A percentile compares a stretch with the other conserved stretches of the same genome.
phyloP scores from a whole-genome alignment of 1,140 invertebrate genomes.

The Lithobius niger region DNA sequence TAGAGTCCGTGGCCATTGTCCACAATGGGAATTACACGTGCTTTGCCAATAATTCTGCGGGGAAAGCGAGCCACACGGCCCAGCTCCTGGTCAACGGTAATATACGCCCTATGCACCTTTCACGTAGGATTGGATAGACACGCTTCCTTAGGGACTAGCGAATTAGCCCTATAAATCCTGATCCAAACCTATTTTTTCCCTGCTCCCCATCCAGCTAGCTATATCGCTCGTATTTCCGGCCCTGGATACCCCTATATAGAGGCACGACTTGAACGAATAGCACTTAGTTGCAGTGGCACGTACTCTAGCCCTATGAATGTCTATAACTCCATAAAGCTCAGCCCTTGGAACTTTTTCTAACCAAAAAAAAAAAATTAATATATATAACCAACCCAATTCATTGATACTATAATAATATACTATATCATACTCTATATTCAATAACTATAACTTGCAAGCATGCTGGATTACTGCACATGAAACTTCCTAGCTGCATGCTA shows the following conservation, averaged over 20 bases:
- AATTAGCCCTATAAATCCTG: slow-evolving; percentile 9
- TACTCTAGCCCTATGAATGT: neutral
- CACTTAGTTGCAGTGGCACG: slow-evolving; percentile 9
- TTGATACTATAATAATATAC: neutral
- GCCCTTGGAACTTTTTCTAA: neutral
- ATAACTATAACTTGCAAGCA: neutral
- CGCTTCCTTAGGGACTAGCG: slow-evolving; percentile 16
- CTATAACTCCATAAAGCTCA: neutral
- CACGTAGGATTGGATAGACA: slow-evolving; percentile 8
- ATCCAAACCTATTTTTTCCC: neutral
- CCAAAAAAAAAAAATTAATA: neutral
- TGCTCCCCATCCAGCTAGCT: neutral
- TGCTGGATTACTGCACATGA: slow-evolving; percentile 10
- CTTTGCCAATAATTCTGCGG: slow-evolving; percentile 51
- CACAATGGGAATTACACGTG: slow-evolving; percentile 29
- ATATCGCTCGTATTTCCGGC: neutral
- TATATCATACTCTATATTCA: neutral
- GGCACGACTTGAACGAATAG: slow-evolving; percentile 4
- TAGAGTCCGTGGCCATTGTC: slow-evolving; percentile 8
- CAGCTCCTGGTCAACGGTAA: slow-evolving; percentile 68
- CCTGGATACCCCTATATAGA: neutral
- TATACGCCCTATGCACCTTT: slow-evolving; percentile 7
- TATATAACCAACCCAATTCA: neutral
- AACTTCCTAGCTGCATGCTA: slow-evolving; percentile 1
- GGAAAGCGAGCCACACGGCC: slow-evolving; percentile 54